These are phyloP conservation scores for Nyctereutes procyonoides DNA, from an alignment of 2,113 vertebrate genomes.

Conservation along the genomic window DNA sequence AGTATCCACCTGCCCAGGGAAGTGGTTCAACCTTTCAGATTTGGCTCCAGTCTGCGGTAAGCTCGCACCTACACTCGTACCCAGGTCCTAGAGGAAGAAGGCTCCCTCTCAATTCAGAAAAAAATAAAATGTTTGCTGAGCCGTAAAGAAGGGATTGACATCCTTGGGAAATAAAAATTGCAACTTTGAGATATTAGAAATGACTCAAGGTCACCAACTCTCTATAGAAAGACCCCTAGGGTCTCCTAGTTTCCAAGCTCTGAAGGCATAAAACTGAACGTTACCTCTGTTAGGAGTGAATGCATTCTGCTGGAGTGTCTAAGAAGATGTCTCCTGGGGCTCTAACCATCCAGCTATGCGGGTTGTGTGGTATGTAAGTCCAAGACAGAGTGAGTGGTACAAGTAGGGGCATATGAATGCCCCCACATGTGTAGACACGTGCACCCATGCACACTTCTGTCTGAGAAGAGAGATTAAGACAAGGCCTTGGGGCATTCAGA, in stretches of 20 bases:
- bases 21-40: background rate
- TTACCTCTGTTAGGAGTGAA: background rate
- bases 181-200: background rate
- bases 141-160: background rate
- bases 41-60: background rate
- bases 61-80: background rate
- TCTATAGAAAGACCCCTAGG: slow-evolving; percentile 1
- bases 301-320: background rate
- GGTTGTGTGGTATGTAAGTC: background rate
- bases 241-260: background rate
- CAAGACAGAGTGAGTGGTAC: background rate
- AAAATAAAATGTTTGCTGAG: background rate
- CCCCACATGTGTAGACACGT: background rate
- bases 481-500: background rate
- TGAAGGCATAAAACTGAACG: background rate
- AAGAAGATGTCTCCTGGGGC: background rate
- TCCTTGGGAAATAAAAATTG: background rate
- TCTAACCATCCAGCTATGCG: background rate
- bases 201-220: background rate
- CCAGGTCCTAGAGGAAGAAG: background rate
- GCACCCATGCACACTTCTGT: background rate
- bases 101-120: background rate
- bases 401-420: background rate
- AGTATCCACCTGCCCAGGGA: background rate
- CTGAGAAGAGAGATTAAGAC: background rate